Evolutionary conservation across 2,113 vertebrate genomes (phyloP).

Genomic region (Mobula hypostoma): DNA sequence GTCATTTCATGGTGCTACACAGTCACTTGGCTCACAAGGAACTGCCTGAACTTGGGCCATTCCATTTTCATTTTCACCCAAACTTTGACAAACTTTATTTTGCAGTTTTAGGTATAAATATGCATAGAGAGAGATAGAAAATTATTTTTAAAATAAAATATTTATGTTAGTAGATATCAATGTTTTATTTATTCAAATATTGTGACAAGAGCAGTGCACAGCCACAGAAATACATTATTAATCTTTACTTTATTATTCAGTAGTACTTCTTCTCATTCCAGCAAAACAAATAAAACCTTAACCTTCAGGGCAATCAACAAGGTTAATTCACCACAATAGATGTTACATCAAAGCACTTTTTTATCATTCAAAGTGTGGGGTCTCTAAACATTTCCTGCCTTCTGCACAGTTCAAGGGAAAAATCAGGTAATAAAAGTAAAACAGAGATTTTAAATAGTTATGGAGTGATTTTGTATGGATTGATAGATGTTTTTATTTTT

Average conservation of each 20-base stretch:
- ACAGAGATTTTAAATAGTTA: not conserved
- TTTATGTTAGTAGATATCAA: conserved; percentile 33
- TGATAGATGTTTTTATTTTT: not conserved
- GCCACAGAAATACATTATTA: conserved; percentile 11
- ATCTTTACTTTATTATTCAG: conserved; percentile 32
- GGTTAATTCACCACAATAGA: conserved; percentile 18
- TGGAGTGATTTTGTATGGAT: not conserved
- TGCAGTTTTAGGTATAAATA: not conserved
- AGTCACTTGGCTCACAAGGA: not conserved
- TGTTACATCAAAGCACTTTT: not conserved
- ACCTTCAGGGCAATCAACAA: conserved; percentile 22
- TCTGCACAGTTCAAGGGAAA: not conserved
- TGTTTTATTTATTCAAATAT: conserved; percentile 16
- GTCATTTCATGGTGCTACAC: not conserved
- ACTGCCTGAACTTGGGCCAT: not conserved
- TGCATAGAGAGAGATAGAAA: not conserved
- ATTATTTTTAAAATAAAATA: conserved; percentile 16
- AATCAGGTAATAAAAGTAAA: not conserved
- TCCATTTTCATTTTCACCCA: not conserved
- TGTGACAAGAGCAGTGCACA: not conserved
- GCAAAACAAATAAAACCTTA: conserved; percentile 22
- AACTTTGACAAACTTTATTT: not conserved
- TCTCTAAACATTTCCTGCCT: not conserved
- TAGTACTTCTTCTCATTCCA: conserved; percentile 4
- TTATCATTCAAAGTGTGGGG: not conserved